phyloP scores from a whole-genome alignment of 2,113 vertebrate genomes.

The Xiphias gladius region DNA sequence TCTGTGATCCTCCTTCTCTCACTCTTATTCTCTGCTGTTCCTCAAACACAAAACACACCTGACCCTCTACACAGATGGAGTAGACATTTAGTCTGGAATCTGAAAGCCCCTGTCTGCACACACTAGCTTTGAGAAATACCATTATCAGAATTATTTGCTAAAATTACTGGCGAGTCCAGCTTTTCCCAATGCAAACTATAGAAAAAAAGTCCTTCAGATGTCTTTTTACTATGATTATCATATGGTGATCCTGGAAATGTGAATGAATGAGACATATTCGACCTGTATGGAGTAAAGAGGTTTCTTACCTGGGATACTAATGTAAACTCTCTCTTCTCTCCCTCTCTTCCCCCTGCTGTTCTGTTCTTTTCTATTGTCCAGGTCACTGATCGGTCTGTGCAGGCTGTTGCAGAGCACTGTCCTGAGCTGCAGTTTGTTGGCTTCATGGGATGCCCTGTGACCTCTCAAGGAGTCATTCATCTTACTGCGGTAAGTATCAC shows the following conservation, averaged over 20 bases:
- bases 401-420: constrained; percentile 96
- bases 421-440: constrained; percentile 96
- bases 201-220: neutral
- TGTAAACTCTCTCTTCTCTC: neutral
- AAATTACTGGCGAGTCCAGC: neutral
- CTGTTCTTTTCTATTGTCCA: constrained; percentile 67
- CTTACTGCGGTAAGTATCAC: constrained; percentile 92
- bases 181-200: neutral
- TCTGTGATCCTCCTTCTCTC: constrained; percentile 29
- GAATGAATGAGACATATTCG: neutral
- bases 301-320: neutral
- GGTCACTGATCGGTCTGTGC: constrained; percentile 95
- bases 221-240: neutral
- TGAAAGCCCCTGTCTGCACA: constrained; percentile 34
- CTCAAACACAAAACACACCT: constrained; percentile 35
- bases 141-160: neutral
- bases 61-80: constrained; percentile 21
- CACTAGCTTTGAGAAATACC: constrained; percentile 1
- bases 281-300: neutral
- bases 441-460: constrained; percentile 99
- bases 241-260: neutral
- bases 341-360: neutral
- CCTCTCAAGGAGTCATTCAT: constrained; percentile 97
- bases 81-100: constrained; percentile 20
- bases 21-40: constrained; percentile 24